Conservation (phyloP, 2,888 invertebrate genomes). For the Busseola fusca region DNA sequence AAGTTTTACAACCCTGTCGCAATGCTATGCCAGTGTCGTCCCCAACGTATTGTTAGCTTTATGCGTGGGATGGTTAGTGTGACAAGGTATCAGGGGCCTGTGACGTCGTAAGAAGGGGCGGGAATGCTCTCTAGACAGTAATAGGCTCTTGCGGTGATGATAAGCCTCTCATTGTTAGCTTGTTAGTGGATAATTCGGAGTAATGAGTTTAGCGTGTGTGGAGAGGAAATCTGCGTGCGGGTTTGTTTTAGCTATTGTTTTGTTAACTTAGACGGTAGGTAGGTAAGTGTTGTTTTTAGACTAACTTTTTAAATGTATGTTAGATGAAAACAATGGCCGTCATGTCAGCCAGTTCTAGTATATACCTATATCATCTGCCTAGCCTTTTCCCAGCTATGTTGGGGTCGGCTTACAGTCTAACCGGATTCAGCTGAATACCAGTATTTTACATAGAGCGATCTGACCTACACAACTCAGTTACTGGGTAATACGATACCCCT, state of each 20-base stretch:
- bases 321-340: background rate
- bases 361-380: no score
- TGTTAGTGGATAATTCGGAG: slow-evolving; percentile 84
- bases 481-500: no score
- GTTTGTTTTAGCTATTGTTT: slow-evolving; percentile 42
- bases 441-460: no score
- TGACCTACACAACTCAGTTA: no score
- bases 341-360: background rate
- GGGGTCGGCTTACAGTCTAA: no score
- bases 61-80: slow-evolving; percentile 62
- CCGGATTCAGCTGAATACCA: no score
- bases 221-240: slow-evolving; percentile 77
- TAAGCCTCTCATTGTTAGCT: slow-evolving; percentile 87
- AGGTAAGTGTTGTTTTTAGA: background rate
- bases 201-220: slow-evolving; percentile 80
- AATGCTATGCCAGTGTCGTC: slow-evolving; percentile 61
- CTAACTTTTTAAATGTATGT: background rate
- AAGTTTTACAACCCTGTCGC: slow-evolving; percentile 78
- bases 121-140: slow-evolving; percentile 82
- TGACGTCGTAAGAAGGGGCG: slow-evolving; percentile 81
- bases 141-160: slow-evolving; percentile 86
- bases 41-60: slow-evolving; percentile 54
- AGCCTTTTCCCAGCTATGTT: no score
- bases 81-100: slow-evolving; percentile 79
- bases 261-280: background rate